Evolutionary conservation across 2,113 vertebrate genomes (phyloP), one percentile per base, ranked within the genome.

Genomic region (Gallinago paraguaiae): DNA sequence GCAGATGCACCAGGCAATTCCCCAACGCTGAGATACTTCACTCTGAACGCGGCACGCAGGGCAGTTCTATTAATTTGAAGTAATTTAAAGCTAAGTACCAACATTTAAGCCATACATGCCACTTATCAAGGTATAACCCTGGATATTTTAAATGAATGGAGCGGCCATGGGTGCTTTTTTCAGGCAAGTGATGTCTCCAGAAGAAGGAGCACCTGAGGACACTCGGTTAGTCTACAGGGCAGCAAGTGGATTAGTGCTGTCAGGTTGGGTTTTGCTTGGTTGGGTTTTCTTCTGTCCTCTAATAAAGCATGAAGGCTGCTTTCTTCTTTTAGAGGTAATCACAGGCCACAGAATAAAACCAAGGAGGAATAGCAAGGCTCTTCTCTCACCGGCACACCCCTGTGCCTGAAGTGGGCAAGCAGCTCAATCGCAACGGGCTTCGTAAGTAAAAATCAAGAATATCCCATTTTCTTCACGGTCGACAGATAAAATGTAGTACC

Each of bases 161-260:
- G 69, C 8, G 14, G 27, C 14, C 17, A 8, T 8, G 13, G 54
- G 30, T 31, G 79, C 9, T 77, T 78, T 80, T 70, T 54, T 28
- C 59, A 79, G 72, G 53, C 35, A 51, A 71, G 60, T 23, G 77
- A 71, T 7, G 0, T 22, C 54, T 75, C 71, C 67, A 75, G 64
- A 77, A 54, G 4, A 12, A 76, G 0, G 0, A 90, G 41, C 0
- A 1, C 45, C 41, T 0, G 0, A 28, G 33, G 37, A 12, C 59
- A 77, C 50, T 17, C 6, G 0, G 48, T 57, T 75, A 88, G 41
- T 90, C 61, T 20, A 4, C 0, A 14, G 16, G 17, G 86, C 48
- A 90, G 84, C 13, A 57, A 76, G 25, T 6, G 20, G 37, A 54
- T 71, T 84, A 86, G 43, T 11, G 56, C 75, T 67, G 61, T 18